Evolutionary conservation across 2,113 vertebrate genomes (phyloP), one percentile per base, ranked within the genome.

Genomic region (Mola mola): DNA sequence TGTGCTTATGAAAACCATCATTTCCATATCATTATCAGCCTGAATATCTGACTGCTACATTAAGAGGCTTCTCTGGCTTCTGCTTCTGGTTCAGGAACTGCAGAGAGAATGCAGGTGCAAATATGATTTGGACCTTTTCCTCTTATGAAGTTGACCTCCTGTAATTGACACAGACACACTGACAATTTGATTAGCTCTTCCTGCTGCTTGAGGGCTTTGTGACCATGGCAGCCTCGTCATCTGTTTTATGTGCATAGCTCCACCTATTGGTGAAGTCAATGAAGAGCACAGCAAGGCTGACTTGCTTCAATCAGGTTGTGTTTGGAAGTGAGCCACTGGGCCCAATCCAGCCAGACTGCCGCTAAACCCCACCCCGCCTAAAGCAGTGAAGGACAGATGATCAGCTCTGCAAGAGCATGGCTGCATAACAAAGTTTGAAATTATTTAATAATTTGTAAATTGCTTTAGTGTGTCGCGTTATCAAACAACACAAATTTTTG

Each of bases 201-300:
- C 70, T 73, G 66, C 66, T 82, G 74, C 85, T 82, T 21, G 15
- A 75, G 72, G 83, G 81, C 72, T 81, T 82, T 74, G n/a, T 83
- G 84, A 72, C 79, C 76, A 72, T 26, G 17, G 47, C 55, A 46
- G 55, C 55, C 47, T 68, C 41, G 31, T 38, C 8, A 22, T 59
- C 70, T 79, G 89, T 74, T 87, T 91, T 55, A 77, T 90, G 90
- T 83, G 88, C 81, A 81, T 85, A 90, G 83, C 86, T 66, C 88
- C 86, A 87, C 89, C 87, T 90, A 87, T 90, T 85, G 90, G 71
- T 37, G 31, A 47, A 69, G 42, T 51, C 12, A 0, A 16, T 1
- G 21, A 71, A 84, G 58, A 66, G 40, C 81, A 66, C 7, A 38
- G 10, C 4, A 38, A 60, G 51, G 9, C 49, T 9, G 38, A 53